Evolutionary conservation across 2,888 invertebrate species (phyloP), one percentile per base, ranked within the genome.

Genomic region (Desoria tigrina): DNA sequence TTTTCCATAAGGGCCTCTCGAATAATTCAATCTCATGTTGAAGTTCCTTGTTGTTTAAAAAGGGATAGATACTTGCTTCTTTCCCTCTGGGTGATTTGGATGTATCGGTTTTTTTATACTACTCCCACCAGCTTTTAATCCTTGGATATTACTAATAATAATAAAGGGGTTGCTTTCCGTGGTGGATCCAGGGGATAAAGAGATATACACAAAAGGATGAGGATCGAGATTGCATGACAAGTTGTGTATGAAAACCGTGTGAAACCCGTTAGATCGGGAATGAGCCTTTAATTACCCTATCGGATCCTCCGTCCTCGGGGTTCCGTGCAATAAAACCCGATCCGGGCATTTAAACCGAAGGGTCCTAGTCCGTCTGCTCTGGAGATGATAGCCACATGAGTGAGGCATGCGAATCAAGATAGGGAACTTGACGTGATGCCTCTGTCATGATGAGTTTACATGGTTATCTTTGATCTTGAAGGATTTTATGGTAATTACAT

Each of bases 401-500:
- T 7, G 21, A 24, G 51, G 51, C 39, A 21, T 57, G 56, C 56
- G 37, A 57, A 54, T 24, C 21, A 42, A 6, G 56, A 57, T 57
- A 57, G 39, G n/a, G 9, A 55, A 58, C 57, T 63, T 66, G 69
- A 69, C 69, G 65, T 66, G 66, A 69, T 61, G 42, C 56, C 56
- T 6, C 16, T 68, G 68, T 68, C 65, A 63, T 45, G 56, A 65
- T 61, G 65, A 68, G 65, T 65, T 63, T 69, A 66, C 69, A 69
- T 69, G 69, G 63, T 61, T 69, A 69, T 69, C 69, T 61, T 63
- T 58, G 61, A 69, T 66, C 63, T 63, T 63, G 56, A 61, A 64
- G 69, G 69, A 69, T 69, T 69, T 69, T 68, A 68, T 68, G 68
- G 68, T 68, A 68, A 68, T 68, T 68, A 62, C 51, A 24, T 26